phyloP scores from a whole-genome alignment of 2,113 vertebrate genomes.

The Syngnathus typhle region DNA sequence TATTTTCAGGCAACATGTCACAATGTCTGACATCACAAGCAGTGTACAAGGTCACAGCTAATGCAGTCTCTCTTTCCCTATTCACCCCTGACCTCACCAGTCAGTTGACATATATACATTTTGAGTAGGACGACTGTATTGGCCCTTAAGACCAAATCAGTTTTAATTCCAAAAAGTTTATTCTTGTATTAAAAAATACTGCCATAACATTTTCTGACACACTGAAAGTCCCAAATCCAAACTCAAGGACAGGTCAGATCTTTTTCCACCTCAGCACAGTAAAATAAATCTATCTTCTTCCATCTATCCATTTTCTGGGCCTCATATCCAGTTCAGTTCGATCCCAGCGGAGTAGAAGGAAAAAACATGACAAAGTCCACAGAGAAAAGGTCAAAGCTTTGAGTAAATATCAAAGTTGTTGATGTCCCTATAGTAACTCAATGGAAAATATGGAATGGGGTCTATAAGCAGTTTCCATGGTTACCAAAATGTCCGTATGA shows the following conservation, averaged over 20 bases:
- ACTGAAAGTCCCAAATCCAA: not conserved
- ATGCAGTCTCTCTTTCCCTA: not conserved
- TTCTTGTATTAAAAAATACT: too few relatives aligned
- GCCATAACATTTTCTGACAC: not conserved
- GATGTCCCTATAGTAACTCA: not conserved
- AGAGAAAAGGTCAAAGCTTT: not conserved
- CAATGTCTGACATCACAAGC: not conserved
- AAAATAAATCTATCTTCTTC: not conserved
- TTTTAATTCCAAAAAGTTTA: too few relatives aligned
- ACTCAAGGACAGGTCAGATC: not conserved
- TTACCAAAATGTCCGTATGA: not conserved
- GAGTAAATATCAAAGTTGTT: constrained; percentile 2
- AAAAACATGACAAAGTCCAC: not conserved
- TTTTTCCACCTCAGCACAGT: not conserved
- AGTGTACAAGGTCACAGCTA: constrained; percentile 18
- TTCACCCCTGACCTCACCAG: not conserved
- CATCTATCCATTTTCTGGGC: not conserved
- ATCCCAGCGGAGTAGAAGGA: not conserved
- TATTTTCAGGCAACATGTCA: too few relatives aligned
- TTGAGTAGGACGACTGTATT: too few relatives aligned
- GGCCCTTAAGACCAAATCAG: too few relatives aligned
- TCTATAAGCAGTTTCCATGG: not conserved
- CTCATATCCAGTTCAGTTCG: not conserved
- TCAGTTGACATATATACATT: too few relatives aligned
- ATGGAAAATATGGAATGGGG: not conserved